Base-by-base conservation (phyloP, 2,888 invertebrate genomes). In the Byasa hedistus region DNA sequence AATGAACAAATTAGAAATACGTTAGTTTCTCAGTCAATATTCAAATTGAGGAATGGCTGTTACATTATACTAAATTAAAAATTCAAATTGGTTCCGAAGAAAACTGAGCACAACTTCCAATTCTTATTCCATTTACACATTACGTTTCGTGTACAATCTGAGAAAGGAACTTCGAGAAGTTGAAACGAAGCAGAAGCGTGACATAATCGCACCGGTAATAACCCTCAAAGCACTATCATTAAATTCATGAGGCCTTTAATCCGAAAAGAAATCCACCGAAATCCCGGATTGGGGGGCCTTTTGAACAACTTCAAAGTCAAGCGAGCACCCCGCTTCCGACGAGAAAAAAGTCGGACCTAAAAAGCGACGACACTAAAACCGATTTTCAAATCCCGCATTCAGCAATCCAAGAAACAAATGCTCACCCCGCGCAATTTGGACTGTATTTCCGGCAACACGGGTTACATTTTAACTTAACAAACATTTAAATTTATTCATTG, bases 381-480 rank as follows among this genome's bases (percentile, higher is more conserved):
- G 69, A 76, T 74, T 83, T 82, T 81, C 54, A 70, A 73, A 76
- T 69, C 65, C 60, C 64, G 64, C 57, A 54, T 57, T 48, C 60
- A 71, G 70, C 76, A 79, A 84, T 83, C 78, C 77, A 78, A 84
- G 86, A 86, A 88, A 89, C 88, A 89, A 89, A 89, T 84, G 89
- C 81, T 80, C 84, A 85, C 77, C n/a, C 80, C 84, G 84, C 85
- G 89, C 91, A 91, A 91, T 91, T 91, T 90, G 83, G 87, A 89
- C 91, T 90, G 89, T 91, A 91, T 91, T 85, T 91, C 91, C 91
- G 89, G 85, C 81, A 81, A 90, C 91, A 91, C 89, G 91, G 84
- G 91, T 91, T 87, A 91, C 91, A 91, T 91, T 91, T 91, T 89
- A 90, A 91, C 84, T 91, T 90, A 87, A 90, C 91, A 90, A 90